Evolutionary conservation across 2,113 vertebrate genomes (phyloP).

Genomic region (Nycticebus coucang): DNA sequence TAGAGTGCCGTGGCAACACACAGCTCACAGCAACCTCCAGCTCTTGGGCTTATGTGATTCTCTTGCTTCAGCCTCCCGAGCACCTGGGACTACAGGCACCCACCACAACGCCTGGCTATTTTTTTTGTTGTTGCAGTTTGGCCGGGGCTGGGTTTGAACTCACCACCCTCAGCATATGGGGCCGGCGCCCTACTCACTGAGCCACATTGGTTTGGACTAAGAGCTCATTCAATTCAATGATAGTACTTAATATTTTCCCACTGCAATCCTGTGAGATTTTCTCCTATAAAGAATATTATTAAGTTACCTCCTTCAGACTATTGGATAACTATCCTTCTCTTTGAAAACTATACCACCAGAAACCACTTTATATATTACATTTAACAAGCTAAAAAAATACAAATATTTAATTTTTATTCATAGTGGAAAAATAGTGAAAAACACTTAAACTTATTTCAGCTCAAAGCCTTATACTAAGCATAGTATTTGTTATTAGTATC

Average conservation of each 20-base stretch:
- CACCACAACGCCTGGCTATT: no score
- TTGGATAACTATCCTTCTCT: not conserved
- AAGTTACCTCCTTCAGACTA: constrained; percentile 22
- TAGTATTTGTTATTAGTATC: not conserved
- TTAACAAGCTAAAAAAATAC: not conserved
- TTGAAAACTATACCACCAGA: constrained; percentile 21
- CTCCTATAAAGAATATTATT: constrained; percentile 27
- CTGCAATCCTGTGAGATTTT: not conserved
- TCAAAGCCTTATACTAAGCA: not conserved
- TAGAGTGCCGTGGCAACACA: no score
- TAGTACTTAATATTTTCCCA: not conserved
- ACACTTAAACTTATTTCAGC: constrained; percentile 39
- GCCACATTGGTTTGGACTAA: not conserved
- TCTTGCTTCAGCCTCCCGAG: no score
- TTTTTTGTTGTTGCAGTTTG: no score
- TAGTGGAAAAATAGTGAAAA: constrained; percentile 19
- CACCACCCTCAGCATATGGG: no score
- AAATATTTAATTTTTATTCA: constrained; percentile 44
- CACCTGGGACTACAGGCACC: no score
- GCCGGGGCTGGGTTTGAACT: no score
- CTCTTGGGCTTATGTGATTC: no score
- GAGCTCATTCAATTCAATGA: not conserved
- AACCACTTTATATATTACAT: constrained; percentile 26
- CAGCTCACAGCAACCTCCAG: no score
- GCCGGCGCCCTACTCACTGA: no score